These are phyloP conservation scores for Diabrotica balteata DNA, from an alignment of 2,888 invertebrate genomes.

Conservation along the genomic window DNA sequence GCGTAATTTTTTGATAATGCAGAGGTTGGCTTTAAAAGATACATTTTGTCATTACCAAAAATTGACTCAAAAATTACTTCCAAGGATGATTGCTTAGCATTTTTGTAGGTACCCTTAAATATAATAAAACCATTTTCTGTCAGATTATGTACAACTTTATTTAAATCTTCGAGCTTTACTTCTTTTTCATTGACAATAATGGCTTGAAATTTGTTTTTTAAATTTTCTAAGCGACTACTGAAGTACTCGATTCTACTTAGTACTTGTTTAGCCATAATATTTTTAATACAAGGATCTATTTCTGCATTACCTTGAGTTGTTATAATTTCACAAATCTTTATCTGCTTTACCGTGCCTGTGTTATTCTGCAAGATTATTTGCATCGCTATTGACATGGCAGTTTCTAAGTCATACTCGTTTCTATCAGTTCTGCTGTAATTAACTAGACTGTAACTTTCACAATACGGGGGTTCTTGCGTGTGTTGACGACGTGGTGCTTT, in stretches of 20 bases:
- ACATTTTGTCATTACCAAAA: constrained; percentile 15
- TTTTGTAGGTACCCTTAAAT: constrained; percentile 26
- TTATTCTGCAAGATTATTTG: constrained; percentile 41
- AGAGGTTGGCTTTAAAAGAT: constrained; percentile 16
- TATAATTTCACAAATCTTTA: constrained; percentile 22
- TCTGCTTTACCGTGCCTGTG: constrained; percentile 16
- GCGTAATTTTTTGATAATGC: constrained; percentile 28
- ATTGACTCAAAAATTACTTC: constrained; percentile 26
- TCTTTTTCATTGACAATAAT: constrained; percentile 25
- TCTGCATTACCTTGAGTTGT: constrained; percentile 11
- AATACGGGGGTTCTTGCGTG: constrained; percentile 61
- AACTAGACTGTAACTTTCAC: constrained; percentile 66
- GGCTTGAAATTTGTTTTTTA: constrained; percentile 25
- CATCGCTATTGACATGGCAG: constrained; percentile 28
- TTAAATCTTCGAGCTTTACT: constrained; percentile 7
- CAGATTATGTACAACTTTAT: constrained; percentile 10
- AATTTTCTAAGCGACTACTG: constrained; percentile 2
- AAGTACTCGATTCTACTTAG: constrained; percentile 15
- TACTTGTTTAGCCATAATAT: constrained; percentile 24
- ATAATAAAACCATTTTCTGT: constrained; percentile 35
- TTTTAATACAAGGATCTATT: constrained; percentile 19
- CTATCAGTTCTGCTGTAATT: constrained; percentile 57
- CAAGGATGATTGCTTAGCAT: constrained; percentile 6
- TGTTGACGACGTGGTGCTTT: constrained; percentile 62
- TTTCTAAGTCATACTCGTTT: constrained; percentile 29